These are phyloP conservation scores for Chironomus tentans DNA, from an alignment of 2,888 invertebrate genomes.

Conservation along the genomic window DNA sequence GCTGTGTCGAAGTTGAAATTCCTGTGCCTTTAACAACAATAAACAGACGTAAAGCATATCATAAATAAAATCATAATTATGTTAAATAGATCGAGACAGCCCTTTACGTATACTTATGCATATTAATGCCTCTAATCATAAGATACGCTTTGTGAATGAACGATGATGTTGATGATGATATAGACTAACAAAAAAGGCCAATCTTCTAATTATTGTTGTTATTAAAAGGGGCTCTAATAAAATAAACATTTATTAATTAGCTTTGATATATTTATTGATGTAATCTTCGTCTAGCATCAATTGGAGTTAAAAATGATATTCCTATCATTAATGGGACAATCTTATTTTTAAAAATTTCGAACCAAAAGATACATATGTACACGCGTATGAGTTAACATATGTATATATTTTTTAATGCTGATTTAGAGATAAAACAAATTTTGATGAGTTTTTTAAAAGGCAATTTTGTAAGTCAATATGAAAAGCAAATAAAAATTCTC, in stretches of 20 bases:
- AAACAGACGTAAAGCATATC: background rate
- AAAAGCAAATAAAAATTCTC: background rate
- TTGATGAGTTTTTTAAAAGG: background rate
- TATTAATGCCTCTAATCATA: background rate
- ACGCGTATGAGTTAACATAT: background rate
- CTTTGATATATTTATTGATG: slow-evolving; percentile 22
- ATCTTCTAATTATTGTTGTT: background rate
- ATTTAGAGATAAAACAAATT: background rate
- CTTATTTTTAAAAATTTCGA: background rate
- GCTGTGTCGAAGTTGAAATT: background rate
- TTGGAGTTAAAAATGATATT: background rate
- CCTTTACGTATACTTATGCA: background rate
- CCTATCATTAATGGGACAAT: background rate
- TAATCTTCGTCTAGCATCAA: slow-evolving; percentile 8
- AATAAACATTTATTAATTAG: slow-evolving; percentile 25
- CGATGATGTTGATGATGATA: background rate
- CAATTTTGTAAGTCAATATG: background rate
- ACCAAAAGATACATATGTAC: too few species aligned
- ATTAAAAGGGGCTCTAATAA: background rate
- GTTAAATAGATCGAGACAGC: slow-evolving; percentile 12
- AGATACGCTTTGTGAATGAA: background rate
- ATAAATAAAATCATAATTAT: slow-evolving; percentile 13
- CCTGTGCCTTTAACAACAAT: background rate
- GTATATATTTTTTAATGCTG: background rate
- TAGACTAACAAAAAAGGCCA: background rate